Evolutionary conservation across 2,113 vertebrate genomes (phyloP).

Genomic region (Mormoops blainvillei): DNA sequence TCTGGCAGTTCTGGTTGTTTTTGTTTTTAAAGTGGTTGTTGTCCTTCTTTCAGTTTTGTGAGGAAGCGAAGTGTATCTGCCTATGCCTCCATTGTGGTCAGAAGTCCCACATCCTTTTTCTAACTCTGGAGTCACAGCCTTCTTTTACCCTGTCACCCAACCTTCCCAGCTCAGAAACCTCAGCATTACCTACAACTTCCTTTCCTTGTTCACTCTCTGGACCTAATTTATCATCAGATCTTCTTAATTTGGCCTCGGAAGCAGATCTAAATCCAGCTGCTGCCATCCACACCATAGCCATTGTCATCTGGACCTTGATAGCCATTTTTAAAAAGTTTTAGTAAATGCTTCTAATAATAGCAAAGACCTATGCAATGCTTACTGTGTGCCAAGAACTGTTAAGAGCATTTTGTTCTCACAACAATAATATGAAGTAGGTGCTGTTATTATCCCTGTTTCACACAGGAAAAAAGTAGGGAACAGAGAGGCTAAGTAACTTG

Average conservation of each 20-base stretch:
- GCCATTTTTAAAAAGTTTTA: background rate
- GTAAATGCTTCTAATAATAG: background rate
- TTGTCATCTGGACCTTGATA: background rate
- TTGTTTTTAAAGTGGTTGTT: too few relatives aligned
- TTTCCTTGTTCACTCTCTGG: background rate
- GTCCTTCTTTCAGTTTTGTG: too few relatives aligned
- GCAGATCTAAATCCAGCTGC: background rate
- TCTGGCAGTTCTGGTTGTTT: too few relatives aligned
- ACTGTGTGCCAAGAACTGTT: background rate
- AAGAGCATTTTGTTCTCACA: background rate
- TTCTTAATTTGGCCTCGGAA: background rate
- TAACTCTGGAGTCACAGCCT: background rate
- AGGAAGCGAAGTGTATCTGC: too few relatives aligned
- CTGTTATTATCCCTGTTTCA: background rate
- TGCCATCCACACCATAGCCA: background rate
- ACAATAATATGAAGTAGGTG: background rate
- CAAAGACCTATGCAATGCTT: background rate
- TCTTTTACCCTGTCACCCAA: too few relatives aligned
- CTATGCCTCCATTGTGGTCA: too few relatives aligned
- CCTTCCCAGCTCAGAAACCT: background rate
- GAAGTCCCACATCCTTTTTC: background rate
- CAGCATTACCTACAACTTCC: background rate
- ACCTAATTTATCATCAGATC: background rate
- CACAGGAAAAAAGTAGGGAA: background rate
- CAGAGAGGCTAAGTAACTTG: background rate